Conservation (phyloP, 2,113 vertebrate genomes). For the Pseudonaja textilis region DNA sequence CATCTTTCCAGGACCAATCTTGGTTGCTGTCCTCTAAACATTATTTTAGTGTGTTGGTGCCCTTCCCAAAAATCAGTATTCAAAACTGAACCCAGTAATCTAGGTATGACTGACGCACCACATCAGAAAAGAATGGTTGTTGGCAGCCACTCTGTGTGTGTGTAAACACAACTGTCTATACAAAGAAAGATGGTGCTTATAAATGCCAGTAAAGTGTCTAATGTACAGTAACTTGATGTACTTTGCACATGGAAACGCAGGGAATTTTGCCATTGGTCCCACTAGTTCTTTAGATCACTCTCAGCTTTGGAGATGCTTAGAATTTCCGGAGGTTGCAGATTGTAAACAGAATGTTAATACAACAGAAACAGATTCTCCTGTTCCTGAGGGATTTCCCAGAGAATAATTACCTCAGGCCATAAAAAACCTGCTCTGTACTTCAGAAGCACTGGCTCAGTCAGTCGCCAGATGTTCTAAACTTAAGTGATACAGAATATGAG, state of each 20-base stretch:
- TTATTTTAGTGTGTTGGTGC: background rate
- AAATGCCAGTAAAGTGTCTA: background rate
- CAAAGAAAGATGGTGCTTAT: background rate
- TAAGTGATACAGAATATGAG: background rate
- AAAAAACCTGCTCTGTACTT: background rate
- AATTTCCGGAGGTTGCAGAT: background rate
- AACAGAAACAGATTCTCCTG: background rate
- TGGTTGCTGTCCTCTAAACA: background rate
- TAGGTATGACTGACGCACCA: background rate
- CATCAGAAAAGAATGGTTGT: background rate
- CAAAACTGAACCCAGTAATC: background rate
- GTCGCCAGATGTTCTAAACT: background rate
- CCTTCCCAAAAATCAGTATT: background rate
- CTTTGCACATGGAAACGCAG: background rate
- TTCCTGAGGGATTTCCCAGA: background rate
- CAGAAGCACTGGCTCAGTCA: background rate
- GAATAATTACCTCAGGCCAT: background rate
- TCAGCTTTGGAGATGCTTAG: background rate
- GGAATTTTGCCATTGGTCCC: background rate
- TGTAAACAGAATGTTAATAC: background rate
- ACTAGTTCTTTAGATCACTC: background rate
- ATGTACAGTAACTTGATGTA: background rate
- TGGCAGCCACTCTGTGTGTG: background rate
- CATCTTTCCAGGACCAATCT: background rate
- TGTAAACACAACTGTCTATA: background rate